Evolutionary conservation across 1,140 invertebrate species (phyloP), one percentile per base, ranked within the genome.

Genomic region (Lepidostoma basale): DNA sequence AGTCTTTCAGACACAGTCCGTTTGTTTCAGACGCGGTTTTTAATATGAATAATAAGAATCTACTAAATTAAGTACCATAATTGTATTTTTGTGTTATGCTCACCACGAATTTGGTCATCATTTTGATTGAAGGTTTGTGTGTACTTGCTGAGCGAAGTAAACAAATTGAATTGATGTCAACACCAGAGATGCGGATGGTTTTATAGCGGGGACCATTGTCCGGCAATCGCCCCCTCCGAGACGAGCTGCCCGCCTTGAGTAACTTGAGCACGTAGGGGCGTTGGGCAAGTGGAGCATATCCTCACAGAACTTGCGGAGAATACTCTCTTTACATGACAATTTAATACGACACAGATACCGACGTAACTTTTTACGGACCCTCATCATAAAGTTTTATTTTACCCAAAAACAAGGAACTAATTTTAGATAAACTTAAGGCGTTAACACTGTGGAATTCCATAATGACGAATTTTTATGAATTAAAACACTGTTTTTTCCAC

Each of bases 101-200:
- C 76, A 86, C 85, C 76, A 85, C 70, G 77, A 81, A 83, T 79
- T 85, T 85, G 79, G 81, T 80, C 79, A 84, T 81, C 84, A 85
- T 86, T 84, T 83, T 85, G 78, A 70, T 47, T 23, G 18, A 14
- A 59, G 33, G 28, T 58, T 58, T 67, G 0, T 28, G 8, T 40
- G 54, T 44, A 67, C 64, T 67, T 67, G 54, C 54, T 59, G 25
- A 6, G 47, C 10, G 40, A 67, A 67, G 42, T 23, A 45, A 56
- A 1, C 23, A 33, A 36, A 59, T 52, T 12, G 36, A 44, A 62
- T 47, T 62, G 44, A 47, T 62, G 42, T 3, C 23, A 4, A 42
- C 2, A 28, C 12, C 4, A 42, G 30, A 0, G 8, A 18, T 25
- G 56, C 36, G 14, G 14, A n/a, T 40, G 22, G 36, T 60, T 60